Evolutionary conservation across 37 sponge, comb jelly and placozoan genomes (phyloP), one percentile per base, ranked within the genome.

Genomic region (Chondrilla cf. caribensis): DNA sequence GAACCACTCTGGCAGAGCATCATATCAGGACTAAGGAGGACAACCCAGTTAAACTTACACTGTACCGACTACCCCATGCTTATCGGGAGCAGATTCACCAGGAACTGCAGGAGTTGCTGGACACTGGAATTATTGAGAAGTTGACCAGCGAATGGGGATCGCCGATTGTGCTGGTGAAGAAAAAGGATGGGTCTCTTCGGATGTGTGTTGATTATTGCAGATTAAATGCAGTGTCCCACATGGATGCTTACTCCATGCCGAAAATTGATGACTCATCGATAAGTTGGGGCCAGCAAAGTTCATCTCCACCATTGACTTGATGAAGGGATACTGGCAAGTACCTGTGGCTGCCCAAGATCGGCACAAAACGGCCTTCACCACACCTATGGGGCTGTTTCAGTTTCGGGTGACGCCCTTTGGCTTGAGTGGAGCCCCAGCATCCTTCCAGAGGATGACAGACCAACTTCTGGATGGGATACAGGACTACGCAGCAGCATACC

Each of bases 381-480:
- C 88, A 25, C 83, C 83, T 17, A 4, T 38, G 22, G 83, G 88
- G 2, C 75, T 86, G 19, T 80, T 42, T 35, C 58, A 83, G 54
- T 83, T 82, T 43, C 60, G 18, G 11, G 79, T 83, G 28, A 87
- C 78, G 88, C 87, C 82, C 15, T 86, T 81, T 86, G 82, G 87
- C 21, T 36, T 85, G 38, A n/a, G 41, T 24, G 60, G 87, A 39
- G 79, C 88, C 9, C 88, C 88, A 41, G 88, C 88, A 22, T 83
- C 88, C 57, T 87, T 87, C 84, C 88, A 87, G 73, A 54, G 88
- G 58, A 35, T 83, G 72, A 87, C 83, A 84, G 80, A 87, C 36
- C 44, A 51, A 4, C 21, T 87, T 11, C 22, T 87, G 36, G 19
- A 17, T 38, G 88, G 60, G 9, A 19, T 59, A 14, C 21, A 60